A percentile compares a stretch with the other conserved stretches of the same genome.
phyloP scores from a whole-genome alignment of 2,113 vertebrate genomes.

The Scopus umbretta region DNA sequence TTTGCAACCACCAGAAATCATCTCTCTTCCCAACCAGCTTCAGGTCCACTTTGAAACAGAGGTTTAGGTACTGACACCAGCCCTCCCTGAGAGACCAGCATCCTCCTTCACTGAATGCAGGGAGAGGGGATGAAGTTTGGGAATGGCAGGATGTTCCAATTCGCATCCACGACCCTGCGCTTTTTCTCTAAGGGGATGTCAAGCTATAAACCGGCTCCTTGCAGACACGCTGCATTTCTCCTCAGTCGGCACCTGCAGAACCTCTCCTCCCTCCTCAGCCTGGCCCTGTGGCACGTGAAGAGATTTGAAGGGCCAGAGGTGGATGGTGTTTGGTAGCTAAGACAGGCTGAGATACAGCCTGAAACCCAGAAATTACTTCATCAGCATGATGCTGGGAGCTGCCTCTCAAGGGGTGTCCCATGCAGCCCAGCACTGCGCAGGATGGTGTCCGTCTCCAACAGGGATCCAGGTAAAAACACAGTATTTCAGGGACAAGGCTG shows the following conservation, averaged over 20 bases:
- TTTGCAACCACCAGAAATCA: rapidly evolving
- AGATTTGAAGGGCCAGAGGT: not conserved
- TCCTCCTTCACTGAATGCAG: rapidly evolving
- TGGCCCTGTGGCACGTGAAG: rapidly evolving
- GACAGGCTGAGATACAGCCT: not conserved
- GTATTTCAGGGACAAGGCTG: not conserved
- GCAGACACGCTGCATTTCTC: rapidly evolving
- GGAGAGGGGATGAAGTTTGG: not conserved
- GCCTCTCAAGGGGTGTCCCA: not conserved
- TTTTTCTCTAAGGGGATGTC: not conserved
- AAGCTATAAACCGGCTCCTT: not conserved
- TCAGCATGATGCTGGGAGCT: not conserved
- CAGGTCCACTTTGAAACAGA: not conserved
- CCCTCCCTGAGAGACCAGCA: not conserved
- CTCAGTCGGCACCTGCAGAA: not conserved
- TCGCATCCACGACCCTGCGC: not conserved
- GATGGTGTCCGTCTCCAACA: not conserved
- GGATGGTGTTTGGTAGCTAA: not conserved
- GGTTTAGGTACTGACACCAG: not conserved
- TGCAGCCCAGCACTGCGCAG: not conserved
- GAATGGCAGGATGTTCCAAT: rapidly evolving
- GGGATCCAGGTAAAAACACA: not conserved
- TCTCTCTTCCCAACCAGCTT: not conserved
- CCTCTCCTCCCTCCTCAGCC: not conserved
- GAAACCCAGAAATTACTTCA: not conserved